phyloP scores from a whole-genome alignment of 2,888 invertebrate species.

The Diarsia mendica region DNA sequence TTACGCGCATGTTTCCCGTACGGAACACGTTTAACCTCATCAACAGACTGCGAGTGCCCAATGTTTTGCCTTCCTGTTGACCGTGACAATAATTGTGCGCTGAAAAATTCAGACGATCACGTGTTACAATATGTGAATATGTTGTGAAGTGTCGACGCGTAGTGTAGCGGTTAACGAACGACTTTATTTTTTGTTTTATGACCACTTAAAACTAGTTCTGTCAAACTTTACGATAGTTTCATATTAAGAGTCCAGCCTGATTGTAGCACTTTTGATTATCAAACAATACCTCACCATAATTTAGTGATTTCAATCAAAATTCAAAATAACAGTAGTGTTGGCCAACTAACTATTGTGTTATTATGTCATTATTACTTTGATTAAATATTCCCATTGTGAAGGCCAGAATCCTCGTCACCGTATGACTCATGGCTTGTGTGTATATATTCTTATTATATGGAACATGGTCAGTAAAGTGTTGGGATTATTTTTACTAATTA shows the following conservation, averaged over 20 bases:
- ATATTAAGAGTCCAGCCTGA: not conserved
- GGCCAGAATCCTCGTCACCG: slow-evolving; percentile 53
- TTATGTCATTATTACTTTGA: slow-evolving; percentile 54
- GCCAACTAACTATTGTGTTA: slow-evolving; percentile 39
- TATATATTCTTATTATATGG: slow-evolving; percentile 36
- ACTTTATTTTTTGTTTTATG: slow-evolving; percentile 16
- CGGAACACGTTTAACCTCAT: slow-evolving; percentile 77
- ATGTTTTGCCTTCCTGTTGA: slow-evolving; percentile 58
- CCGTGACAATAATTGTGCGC: slow-evolving; percentile 50
- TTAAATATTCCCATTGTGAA: slow-evolving; percentile 58
- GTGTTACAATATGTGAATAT: slow-evolving; percentile 42
- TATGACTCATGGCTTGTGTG: slow-evolving; percentile 51
- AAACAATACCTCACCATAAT: not conserved
- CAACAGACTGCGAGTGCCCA: slow-evolving; percentile 60
- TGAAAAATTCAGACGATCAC: slow-evolving; percentile 43
- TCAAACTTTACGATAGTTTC: slow-evolving; percentile 25
- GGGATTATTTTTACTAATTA: slow-evolving; percentile 31
- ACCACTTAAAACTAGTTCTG: slow-evolving; percentile 36
- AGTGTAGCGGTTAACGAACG: slow-evolving; percentile 20
- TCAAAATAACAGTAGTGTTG: slow-evolving; percentile 10
- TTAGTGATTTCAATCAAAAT: slow-evolving; percentile 25
- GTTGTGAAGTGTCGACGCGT: slow-evolving; percentile 51
- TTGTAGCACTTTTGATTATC: slow-evolving; percentile 7
- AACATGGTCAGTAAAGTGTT: slow-evolving; percentile 29
- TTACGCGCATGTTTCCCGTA: slow-evolving; percentile 80